phyloP scores from a whole-genome alignment of 2,113 vertebrate species.

The Corvus hawaiiensis region DNA sequence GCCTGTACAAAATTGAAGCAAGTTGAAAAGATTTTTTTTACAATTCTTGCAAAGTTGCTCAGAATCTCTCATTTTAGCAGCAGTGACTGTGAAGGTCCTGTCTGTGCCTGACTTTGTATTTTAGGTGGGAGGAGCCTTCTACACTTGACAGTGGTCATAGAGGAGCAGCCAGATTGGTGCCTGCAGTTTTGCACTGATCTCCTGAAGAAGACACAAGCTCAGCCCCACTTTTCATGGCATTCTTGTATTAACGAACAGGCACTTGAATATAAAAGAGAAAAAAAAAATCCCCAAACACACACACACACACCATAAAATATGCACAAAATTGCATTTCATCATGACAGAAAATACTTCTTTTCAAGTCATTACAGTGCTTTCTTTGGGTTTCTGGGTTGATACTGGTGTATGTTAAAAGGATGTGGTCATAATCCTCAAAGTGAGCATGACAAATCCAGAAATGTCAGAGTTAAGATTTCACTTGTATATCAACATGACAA shows the following conservation, averaged over 20 bases:
- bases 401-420: neutral
- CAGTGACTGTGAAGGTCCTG: neutral
- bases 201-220: neutral
- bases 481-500: neutral
- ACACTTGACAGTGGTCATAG: neutral
- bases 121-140: neutral
- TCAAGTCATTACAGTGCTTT: neutral
- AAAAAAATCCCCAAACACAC: neutral
- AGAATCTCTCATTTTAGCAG: neutral
- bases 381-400: neutral
- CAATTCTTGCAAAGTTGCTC: neutral
- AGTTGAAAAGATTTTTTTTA: neutral
- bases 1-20: neutral
- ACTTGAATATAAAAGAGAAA: neutral
- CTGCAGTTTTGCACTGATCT: neutral
- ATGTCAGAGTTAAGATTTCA: neutral
- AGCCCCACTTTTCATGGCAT: neutral
- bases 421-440: neutral
- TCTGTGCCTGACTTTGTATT: neutral
- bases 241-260: neutral
- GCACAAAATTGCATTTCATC: neutral
- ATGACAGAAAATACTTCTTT: neutral
- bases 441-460: neutral
- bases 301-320: neutral
- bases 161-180: too few species aligned